These are phyloP conservation scores for Oxyteleia sp. DNA, from an alignment of 2,888 invertebrate genomes.

Conservation along the genomic window DNA sequence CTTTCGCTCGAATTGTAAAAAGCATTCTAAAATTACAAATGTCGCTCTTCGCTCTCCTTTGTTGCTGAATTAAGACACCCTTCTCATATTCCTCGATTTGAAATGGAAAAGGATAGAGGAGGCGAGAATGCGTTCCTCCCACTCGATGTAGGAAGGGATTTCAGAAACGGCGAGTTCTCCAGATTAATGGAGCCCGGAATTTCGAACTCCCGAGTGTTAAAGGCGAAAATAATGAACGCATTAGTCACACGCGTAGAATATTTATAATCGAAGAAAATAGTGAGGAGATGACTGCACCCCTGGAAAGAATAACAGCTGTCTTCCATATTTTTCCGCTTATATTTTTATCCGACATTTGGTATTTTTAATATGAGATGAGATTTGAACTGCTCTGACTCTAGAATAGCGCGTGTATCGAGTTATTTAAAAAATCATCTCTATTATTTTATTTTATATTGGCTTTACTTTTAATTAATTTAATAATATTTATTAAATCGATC, in stretches of 20 bases:
- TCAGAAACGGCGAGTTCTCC: conserved; percentile 23
- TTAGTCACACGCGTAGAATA: conserved; percentile 72
- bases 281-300: conserved; percentile 1
- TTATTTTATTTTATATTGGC: too few relatives aligned
- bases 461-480: too few relatives aligned
- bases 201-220: background rate
- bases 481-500: too few relatives aligned
- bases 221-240: conserved; percentile 53
- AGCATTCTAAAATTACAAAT: conserved; percentile 78
- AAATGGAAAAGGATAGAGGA: conserved; percentile 28
- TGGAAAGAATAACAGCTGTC: conserved; percentile 53
- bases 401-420: too few relatives aligned
- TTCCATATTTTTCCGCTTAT: conserved; percentile 27
- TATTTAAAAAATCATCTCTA: too few relatives aligned
- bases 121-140: conserved; percentile 14
- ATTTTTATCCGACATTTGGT: conserved; percentile 41
- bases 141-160: conserved; percentile 15
- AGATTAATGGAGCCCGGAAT: conserved; percentile 28
- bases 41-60: conserved; percentile 1
- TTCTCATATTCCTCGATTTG: conserved; percentile 11
- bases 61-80: conserved; percentile 3
- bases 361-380: conserved; percentile 38
- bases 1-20: conserved; percentile 11
- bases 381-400: background rate
- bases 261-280: conserved; percentile 74